These are phyloP conservation scores for Leptoteleia sp. DNA, from an alignment of 1,140 invertebrate genomes.

Conservation along the genomic window DNA sequence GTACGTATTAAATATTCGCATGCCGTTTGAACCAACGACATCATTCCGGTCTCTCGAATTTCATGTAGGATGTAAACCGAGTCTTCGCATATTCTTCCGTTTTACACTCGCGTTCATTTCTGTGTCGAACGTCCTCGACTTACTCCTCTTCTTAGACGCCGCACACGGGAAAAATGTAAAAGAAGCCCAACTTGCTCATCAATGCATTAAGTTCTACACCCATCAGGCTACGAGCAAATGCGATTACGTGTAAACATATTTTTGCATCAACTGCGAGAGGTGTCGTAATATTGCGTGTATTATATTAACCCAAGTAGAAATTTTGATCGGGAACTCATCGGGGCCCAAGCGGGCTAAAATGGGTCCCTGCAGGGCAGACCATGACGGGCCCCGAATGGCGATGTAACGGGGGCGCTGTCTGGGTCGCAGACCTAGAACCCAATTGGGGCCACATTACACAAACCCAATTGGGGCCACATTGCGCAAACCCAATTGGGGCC, in stretches of 20 bases:
- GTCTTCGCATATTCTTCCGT: slow-evolving; percentile 55
- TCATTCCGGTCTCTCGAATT: slow-evolving; percentile 59
- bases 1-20: slow-evolving; percentile 58
- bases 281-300: slow-evolving; percentile 1
- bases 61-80: slow-evolving; percentile 63
- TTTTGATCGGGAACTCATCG: no score
- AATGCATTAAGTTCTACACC: slow-evolving; percentile 67
- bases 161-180: slow-evolving; percentile 38
- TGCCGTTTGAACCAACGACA: slow-evolving; percentile 52
- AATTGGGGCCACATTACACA: no score
- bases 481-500: no score
- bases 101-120: slow-evolving; percentile 55
- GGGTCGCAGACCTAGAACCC: no score
- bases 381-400: no score
- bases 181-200: slow-evolving; percentile 58
- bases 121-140: slow-evolving; percentile 43
- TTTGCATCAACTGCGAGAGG: slow-evolving; percentile 6
- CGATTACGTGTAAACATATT: slow-evolving; percentile 54
- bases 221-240: slow-evolving; percentile 49
- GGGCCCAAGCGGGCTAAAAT: no score
- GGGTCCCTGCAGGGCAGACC: no score
- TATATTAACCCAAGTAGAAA: no score
- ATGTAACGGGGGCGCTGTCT: no score
- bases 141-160: slow-evolving; percentile 54
- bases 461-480: no score